Percentiles rank a stretch among this genome's conserved stretches.
phyloP scores from a whole-genome alignment of 2,113 vertebrate genomes.

The Cyanoderma ruficeps region DNA sequence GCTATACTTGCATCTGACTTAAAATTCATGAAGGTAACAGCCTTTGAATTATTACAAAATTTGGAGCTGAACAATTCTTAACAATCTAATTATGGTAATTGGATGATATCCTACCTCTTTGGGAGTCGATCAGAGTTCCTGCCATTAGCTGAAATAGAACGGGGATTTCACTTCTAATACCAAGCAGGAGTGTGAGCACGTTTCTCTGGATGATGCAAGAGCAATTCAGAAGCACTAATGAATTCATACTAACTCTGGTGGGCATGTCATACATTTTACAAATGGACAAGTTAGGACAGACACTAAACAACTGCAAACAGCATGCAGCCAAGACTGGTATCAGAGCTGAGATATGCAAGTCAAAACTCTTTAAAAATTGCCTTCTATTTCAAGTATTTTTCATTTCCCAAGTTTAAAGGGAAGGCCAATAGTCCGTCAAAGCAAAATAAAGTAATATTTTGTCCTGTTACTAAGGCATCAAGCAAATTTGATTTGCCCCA shows the following conservation, averaged over 20 bases:
- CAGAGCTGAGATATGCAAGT: not conserved
- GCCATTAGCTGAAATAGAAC: constrained; percentile 12
- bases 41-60: constrained; percentile 30
- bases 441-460: not conserved
- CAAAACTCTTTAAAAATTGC: not conserved
- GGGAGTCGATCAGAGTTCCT: constrained; percentile 10
- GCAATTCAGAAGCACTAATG: constrained; percentile 8
- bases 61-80: constrained; percentile 35
- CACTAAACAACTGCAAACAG: constrained; percentile 27
- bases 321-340: not conserved
- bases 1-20: constrained; percentile 5
- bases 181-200: not conserved
- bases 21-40: constrained; percentile 29
- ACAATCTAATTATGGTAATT: constrained; percentile 51
- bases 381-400: not conserved
- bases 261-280: not conserved
- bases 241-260: not conserved
- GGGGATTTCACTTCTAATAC: not conserved
- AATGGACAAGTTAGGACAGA: constrained; percentile 13
- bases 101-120: constrained; percentile 4
- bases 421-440: not conserved
- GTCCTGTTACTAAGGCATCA: not conserved
- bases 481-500: not conserved
- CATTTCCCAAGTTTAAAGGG: not conserved
- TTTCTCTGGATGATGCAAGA: constrained; percentile 9